Evolutionary conservation across 1,140 invertebrate genomes (phyloP).

Genomic region (Cotesia vestalis): DNA sequence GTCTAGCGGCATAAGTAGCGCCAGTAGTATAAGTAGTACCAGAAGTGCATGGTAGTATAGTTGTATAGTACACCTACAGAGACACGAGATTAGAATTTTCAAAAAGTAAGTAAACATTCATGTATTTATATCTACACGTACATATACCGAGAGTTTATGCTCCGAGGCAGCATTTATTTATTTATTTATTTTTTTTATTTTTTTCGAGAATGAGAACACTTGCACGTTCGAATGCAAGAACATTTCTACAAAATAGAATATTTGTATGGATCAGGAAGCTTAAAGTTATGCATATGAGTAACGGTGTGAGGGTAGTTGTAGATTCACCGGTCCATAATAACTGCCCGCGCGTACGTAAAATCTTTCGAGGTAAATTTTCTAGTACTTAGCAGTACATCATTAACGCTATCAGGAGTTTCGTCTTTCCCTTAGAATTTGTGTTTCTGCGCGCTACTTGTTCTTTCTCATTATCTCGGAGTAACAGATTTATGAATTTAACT

Average conservation of each 20-base stretch:
- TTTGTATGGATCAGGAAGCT: neutral
- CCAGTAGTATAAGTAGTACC: neutral
- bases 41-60: neutral
- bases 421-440: neutral
- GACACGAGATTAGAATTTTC: conserved; percentile 38
- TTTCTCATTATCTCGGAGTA: too few species aligned
- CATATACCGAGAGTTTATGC: neutral
- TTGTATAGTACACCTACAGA: conserved; percentile 11
- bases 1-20: neutral
- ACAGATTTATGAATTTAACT: too few species aligned
- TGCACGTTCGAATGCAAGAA: conserved; percentile 7
- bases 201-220: neutral
- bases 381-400: conserved; percentile 10
- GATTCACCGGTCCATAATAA: conserved; percentile 19
- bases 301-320: neutral
- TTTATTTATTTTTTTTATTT: too few species aligned
- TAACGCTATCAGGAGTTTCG: conserved; percentile 16
- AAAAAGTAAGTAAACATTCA: conserved; percentile 34
- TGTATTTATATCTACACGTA: conserved; percentile 12
- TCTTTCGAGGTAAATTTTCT: conserved; percentile 12
- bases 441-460: too few species aligned
- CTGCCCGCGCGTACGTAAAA: conserved; percentile 29
- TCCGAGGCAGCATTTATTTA: neutral
- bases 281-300: conserved; percentile 8
- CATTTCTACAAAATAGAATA: conserved; percentile 10